phyloP scores from a whole-genome alignment of 2,113 vertebrate genomes.

The Pseudonaja textilis region DNA sequence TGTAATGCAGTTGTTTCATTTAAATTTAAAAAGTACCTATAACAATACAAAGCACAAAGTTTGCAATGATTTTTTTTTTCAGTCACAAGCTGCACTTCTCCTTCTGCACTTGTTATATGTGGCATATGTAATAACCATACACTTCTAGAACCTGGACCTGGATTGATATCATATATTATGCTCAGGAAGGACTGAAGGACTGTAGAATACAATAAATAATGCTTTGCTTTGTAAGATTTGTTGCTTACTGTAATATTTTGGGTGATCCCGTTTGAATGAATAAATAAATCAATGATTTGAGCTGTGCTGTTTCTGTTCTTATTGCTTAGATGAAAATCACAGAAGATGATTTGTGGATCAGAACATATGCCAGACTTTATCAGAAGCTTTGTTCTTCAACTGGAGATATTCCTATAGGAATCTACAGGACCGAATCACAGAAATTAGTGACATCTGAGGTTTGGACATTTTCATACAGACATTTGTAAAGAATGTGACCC shows the following conservation, averaged over 20 bases:
- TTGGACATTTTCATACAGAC: slow-evolving; percentile 22
- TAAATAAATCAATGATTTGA: background rate
- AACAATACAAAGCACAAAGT: background rate
- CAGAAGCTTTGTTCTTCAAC: slow-evolving; percentile 93
- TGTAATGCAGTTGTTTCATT: background rate
- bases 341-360: slow-evolving; percentile 91
- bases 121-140: background rate
- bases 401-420: slow-evolving; percentile 91
- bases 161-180: background rate
- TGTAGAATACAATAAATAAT: background rate
- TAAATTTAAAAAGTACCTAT: background rate
- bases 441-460: slow-evolving; percentile 87
- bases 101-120: background rate
- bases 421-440: slow-evolving; percentile 90
- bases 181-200: background rate
- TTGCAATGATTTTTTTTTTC: background rate
- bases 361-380: slow-evolving; percentile 91
- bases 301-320: slow-evolving; percentile 25
- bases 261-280: background rate
- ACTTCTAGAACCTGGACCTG: background rate
- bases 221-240: background rate
- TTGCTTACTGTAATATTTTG: background rate
- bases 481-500: background rate
- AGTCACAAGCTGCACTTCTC: background rate
- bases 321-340: slow-evolving; percentile 86